Base-by-base conservation (phyloP, 64 coral and sea anemone species). In the Anthopleura sola region DNA sequence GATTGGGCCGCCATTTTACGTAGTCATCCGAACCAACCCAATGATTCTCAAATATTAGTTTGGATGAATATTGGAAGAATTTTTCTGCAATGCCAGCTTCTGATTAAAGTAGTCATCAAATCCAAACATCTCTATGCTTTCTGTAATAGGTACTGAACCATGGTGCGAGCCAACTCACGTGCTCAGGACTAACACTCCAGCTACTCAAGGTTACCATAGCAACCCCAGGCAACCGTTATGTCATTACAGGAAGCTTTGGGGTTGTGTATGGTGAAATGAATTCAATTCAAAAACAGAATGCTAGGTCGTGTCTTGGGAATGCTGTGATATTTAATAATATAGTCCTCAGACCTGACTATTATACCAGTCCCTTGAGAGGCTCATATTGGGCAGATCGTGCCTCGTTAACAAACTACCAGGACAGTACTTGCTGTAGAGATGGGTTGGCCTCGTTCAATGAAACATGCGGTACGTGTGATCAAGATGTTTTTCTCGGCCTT, bases 231-330 rank as follows among this genome's bases (percentile, higher is more conserved):
- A 79, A 79, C 21, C 17, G 6, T 26, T 79, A 79, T 14, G 34
- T 18, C 24, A 48, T 79, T 18, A n/a, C 44, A 44, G 76, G 76
- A 11, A 39, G 11, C 1, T 79, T 79, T 79, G 37, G 76, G 44
- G 76, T 79, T 15, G 6, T 79, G 17, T 79, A 79, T 79, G 76
- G 76, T 47, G 8, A 79, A 37, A 79, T 79, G 76, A 49, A 79
- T 49, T 23, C 34, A 1, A 7, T 14, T 46, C 76, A 79, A 6
- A 79, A 79, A 49, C 37, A 79, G 24, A 79, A 29, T 18, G 36
- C 76, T 38, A 1, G 1, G 3, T 44, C 37, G 0, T 79, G 76
- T 49, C 76, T 79, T 40, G 6, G 18, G 66, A 71, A 71, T 71
- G 66, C 66, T 13, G 66, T 11, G 66, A 71, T 71, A 71, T 71